Evolutionary conservation across 2,797 vertebrate species (phyloP), one percentile per base, ranked within the genome.

Genomic region (Pyrrhura leucotis): DNA sequence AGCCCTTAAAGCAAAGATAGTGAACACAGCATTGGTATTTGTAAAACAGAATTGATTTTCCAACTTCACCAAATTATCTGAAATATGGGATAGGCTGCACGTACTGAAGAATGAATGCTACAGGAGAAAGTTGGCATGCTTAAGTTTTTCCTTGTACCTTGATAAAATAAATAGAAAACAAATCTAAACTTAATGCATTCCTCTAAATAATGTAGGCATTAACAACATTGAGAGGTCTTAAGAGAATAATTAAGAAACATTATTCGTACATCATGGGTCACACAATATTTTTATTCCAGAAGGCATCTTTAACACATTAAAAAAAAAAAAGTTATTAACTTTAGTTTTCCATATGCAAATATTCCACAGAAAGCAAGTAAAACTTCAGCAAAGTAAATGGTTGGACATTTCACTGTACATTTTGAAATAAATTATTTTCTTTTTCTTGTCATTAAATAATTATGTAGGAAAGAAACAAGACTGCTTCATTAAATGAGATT

Each of bases 1-100:
- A 96, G 92, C 69, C 95, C 56, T 96, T 85, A 90, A 85, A 96
- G 91, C 85, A 96, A 89, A 91, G 92, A 95, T 87, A 96, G 82
- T 71, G 87, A 96, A 89, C 61, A 90, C 68, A 93, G 48, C 78
- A 95, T 96, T 88, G 95, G 73, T 85, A 94, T 95, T 96, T 95
- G 87, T 95, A 90, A 97, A 93, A 87, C 12, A 89, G 73, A 90
- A 97, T 96, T 85, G 71, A 96, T 97, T 96, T 97, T 95, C 95
- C 81, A 95, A 53, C 80, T 94, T 95, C 69, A 78, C 84, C 90
- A 95, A 96, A 96, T 96, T 88, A 94, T 61, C 76, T 96, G 96
- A 95, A 95, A 94, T 80, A 94, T 79, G 33, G 54, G 22, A 66
- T 59, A 90, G 58, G 80, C n/a, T 83, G 39, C 48, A 95, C 66